Conservation (phyloP, 2,888 invertebrate species). For the Aphidius colemani region DNA sequence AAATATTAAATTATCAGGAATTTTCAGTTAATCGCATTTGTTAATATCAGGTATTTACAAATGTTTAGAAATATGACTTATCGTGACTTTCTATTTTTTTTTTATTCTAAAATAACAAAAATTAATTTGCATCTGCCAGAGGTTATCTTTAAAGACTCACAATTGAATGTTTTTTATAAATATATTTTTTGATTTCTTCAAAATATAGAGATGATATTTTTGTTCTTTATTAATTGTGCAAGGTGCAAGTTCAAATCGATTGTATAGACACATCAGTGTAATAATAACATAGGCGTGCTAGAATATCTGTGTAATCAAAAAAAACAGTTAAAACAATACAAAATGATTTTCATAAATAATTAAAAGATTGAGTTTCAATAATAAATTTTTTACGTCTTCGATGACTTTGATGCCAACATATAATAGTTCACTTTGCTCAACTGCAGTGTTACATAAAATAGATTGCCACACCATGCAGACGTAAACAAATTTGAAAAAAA, state of each 20-base stretch:
- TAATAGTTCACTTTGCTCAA: slow-evolving; percentile 54
- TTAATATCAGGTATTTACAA: neutral
- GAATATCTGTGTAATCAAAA: slow-evolving; percentile 22
- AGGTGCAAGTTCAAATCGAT: slow-evolving; percentile 54
- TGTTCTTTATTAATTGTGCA: slow-evolving; percentile 24
- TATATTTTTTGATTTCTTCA: neutral
- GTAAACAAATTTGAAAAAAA: slow-evolving; percentile 32
- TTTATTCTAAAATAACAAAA: neutral
- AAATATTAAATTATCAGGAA: neutral
- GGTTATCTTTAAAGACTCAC: neutral
- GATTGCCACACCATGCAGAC: slow-evolving; percentile 31
- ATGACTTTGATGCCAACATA: slow-evolving; percentile 45
- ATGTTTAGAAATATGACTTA: no score
- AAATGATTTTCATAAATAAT: slow-evolving; percentile 27
- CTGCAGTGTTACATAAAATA: slow-evolving; percentile 48
- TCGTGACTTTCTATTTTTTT: neutral
- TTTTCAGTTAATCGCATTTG: neutral
- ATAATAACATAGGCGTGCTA: slow-evolving; percentile 22
- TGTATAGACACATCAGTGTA: slow-evolving; percentile 38
- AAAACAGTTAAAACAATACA: slow-evolving; percentile 36
- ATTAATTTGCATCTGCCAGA: neutral
- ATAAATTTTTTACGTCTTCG: slow-evolving; percentile 14
- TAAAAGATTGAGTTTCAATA: slow-evolving; percentile 20
- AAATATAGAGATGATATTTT: slow-evolving; percentile 3
- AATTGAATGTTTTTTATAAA: neutral